These are phyloP conservation scores for Syngnathus scovelli DNA, from an alignment of 2,113 vertebrate species.

Conservation along the genomic window DNA sequence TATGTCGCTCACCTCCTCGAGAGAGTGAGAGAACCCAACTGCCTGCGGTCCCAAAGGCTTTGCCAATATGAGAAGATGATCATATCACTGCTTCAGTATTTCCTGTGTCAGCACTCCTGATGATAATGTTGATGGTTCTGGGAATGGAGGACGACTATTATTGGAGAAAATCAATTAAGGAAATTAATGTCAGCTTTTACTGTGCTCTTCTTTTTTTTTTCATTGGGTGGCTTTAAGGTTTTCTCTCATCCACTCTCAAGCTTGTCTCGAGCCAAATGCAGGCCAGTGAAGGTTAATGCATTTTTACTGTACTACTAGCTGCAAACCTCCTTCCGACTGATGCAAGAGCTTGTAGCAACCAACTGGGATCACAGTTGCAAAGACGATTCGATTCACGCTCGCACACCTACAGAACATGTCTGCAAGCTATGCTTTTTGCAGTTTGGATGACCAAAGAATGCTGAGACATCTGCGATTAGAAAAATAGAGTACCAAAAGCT, in stretches of 20 bases:
- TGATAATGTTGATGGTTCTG: constrained; percentile 60
- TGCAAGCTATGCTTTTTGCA: constrained; percentile 20
- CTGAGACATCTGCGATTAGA: background rate
- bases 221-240: constrained; percentile 43
- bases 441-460: constrained; percentile 16
- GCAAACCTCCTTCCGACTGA: constrained; percentile 50
- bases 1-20: constrained; percentile 27
- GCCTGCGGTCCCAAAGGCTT: constrained; percentile 35
- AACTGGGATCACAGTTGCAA: constrained; percentile 50
- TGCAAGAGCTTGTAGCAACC: constrained; percentile 48
- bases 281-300: constrained; percentile 82
- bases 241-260: constrained; percentile 55
- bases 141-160: constrained; percentile 62
- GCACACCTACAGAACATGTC: constrained; percentile 6
- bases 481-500: background rate
- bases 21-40: constrained; percentile 41
- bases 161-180: constrained; percentile 80
- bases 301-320: constrained; percentile 78
- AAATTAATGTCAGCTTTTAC: constrained; percentile 80
- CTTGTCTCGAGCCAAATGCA: constrained; percentile 61
- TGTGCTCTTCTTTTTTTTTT: constrained; percentile 42
- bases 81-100: constrained; percentile 63
- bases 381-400: constrained; percentile 25
- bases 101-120: constrained; percentile 58
- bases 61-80: constrained; percentile 64